Conservation (phyloP, 1,140 invertebrate genomes). For the Drosophila repleta region DNA sequence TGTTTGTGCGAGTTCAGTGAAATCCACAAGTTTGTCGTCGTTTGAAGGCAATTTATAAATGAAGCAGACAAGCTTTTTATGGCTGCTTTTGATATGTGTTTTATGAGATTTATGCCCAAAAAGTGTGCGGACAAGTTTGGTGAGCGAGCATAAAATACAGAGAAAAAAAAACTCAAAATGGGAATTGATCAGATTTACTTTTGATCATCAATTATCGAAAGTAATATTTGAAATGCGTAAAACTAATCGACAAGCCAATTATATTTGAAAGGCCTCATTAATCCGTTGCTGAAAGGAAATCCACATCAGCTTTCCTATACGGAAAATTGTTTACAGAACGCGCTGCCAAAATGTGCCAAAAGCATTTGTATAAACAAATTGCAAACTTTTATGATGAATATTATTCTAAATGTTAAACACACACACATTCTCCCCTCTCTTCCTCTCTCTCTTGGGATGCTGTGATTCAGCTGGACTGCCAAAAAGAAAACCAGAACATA, state of each 20-base stretch:
- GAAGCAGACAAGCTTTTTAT: constrained; percentile 50
- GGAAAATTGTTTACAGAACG: constrained; percentile 60
- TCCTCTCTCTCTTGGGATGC: background rate
- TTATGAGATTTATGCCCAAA: constrained; percentile 34
- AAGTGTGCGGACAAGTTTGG: constrained; percentile 15
- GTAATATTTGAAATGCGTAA: constrained; percentile 22
- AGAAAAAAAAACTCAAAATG: background rate
- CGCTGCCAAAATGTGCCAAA: constrained; percentile 56
- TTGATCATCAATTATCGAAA: constrained; percentile 14
- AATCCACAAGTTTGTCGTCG: constrained; percentile 51
- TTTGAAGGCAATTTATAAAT: constrained; percentile 60
- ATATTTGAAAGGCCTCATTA: constrained; percentile 63
- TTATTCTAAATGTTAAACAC: constrained; percentile 28
- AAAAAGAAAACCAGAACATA: constrained; percentile 44
- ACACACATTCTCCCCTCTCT: background rate
- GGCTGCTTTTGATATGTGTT: constrained; percentile 30
- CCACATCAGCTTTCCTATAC: constrained; percentile 30
- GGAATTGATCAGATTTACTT: background rate
- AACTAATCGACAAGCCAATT: constrained; percentile 60
- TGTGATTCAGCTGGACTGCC: constrained; percentile 24
- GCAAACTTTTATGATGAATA: constrained; percentile 56
- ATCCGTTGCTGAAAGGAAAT: constrained; percentile 44
- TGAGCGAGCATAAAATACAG: background rate
- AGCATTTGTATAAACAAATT: constrained; percentile 65
- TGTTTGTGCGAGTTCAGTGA: constrained; percentile 32